These are phyloP conservation scores for Aphidoletes aphidimyza DNA, from an alignment of 2,888 invertebrate genomes.

Conservation along the genomic window DNA sequence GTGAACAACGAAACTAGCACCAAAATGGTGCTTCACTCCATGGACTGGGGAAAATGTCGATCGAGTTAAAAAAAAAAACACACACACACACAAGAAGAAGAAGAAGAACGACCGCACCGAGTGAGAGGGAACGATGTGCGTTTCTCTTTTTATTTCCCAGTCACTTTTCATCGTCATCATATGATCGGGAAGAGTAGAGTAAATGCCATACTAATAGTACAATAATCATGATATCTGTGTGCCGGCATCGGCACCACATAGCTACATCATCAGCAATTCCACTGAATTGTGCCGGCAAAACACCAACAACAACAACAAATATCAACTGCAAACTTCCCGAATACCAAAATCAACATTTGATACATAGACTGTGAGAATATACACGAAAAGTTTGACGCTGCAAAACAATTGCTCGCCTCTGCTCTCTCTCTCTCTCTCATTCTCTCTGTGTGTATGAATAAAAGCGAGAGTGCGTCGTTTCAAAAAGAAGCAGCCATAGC, in stretches of 20 bases:
- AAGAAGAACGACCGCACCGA: neutral
- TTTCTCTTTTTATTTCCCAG: neutral
- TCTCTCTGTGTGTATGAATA: neutral
- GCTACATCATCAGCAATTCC: no score
- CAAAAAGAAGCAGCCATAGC: no score
- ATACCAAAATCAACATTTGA: slow-evolving; percentile 48
- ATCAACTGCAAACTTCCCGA: neutral
- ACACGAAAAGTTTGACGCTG: neutral
- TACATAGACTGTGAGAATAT: neutral
- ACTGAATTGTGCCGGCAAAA: neutral
- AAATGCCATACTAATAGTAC: slow-evolving; percentile 38
- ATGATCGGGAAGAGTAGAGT: slow-evolving; percentile 45
- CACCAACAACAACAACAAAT: neutral
- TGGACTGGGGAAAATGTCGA: neutral
- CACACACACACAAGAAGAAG: no score
- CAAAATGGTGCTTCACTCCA: no score
- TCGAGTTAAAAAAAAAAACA: neutral
- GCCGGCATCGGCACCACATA: slow-evolving; percentile 5
- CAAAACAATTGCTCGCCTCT: slow-evolving; percentile 39
- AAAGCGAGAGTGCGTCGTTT: slow-evolving; percentile 45
- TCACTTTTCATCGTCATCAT: slow-evolving; percentile 43
- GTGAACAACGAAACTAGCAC: neutral
- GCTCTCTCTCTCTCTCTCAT: no score
- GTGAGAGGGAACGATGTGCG: neutral
- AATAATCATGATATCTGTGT: slow-evolving; percentile 33